phyloP scores from a whole-genome alignment of 1,140 invertebrate species.

The Cotesia glomerata region DNA sequence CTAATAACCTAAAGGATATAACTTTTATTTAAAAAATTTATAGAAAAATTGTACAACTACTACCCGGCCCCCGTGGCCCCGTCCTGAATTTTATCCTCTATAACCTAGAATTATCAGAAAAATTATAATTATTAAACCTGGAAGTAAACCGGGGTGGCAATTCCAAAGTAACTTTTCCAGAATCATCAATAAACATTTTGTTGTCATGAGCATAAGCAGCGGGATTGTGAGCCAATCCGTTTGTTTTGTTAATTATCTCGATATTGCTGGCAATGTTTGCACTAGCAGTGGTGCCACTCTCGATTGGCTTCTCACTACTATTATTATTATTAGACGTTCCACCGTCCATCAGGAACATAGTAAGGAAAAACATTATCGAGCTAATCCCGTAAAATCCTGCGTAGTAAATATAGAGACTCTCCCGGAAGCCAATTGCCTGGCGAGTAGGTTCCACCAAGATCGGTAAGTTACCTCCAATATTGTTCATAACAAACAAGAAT shows the following conservation, averaged over 20 bases:
- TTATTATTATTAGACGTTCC: too few relatives aligned
- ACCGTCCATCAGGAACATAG: not conserved
- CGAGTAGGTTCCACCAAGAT: constrained; percentile 86
- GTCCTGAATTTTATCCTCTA: not conserved
- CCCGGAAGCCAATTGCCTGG: constrained; percentile 79
- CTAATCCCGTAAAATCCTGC: constrained; percentile 84
- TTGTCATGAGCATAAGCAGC: constrained; percentile 61
- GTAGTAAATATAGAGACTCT: constrained; percentile 85
- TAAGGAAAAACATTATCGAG: constrained; percentile 61
- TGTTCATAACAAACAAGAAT: constrained; percentile 91
- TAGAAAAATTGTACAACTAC: too few relatives aligned
- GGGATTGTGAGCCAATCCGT: too few relatives aligned
- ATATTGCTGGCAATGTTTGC: not conserved
- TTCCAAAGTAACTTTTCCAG: constrained; percentile 55
- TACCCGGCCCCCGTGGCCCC: too few relatives aligned
- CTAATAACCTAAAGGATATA: too few relatives aligned
- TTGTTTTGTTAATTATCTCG: constrained; percentile 28
- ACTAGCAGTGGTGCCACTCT: not conserved
- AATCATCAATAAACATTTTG: constrained; percentile 60
- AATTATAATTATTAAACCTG: constrained; percentile 29
- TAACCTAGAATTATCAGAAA: constrained; percentile 24
- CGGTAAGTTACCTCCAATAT: constrained; percentile 89
- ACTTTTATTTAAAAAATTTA: too few relatives aligned
- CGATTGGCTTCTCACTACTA: too few relatives aligned
- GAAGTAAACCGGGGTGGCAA: constrained; percentile 52